Evolutionary conservation across 2,888 invertebrate species (phyloP), one percentile per base, ranked within the genome.

Genomic region (Melieria crassipennis): DNA sequence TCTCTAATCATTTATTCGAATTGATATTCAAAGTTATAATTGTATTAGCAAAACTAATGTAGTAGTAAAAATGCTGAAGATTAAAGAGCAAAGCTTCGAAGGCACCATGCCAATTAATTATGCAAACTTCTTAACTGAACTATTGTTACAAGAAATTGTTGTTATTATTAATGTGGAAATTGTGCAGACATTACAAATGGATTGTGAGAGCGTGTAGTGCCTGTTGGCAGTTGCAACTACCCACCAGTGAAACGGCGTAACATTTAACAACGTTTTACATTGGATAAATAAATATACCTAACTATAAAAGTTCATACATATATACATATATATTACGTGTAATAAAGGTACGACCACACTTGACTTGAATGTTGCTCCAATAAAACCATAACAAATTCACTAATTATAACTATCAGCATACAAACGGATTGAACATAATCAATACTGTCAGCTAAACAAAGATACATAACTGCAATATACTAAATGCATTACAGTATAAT

Each of bases 141-240:
- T 58, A 58, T 45, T 65, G 46, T 65, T 52, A 55, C 46, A 30
- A 63, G 4, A 55, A 30, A 48, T 46, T 56, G 63, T 69, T 69
- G 56, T 69, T 69, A 56, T 63, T 10, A 57, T 69, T 69, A 58
- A 43, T 58, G 42, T 43, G 16, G 45, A 69, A 58, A 42, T 61
- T 67, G 70, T 56, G 71, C 65, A 72, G 72, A 74, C 42, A 55
- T 68, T 62, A 45, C 64, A 45, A 69, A 66, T 58, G 58, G 58
- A 58, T 58, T 64, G 5, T 69, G 13, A 64, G 42, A 55, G 11
- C 50, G 50, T 3, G 11, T 11, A 50, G 10, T 30, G 30, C 30
- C 30, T 30, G 30, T 30, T 30, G 30, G 30, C 30, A 30, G 30
- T 30, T 13, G 60, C 60, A 50, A 43, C 11, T 10, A 67, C 45